A percentile compares a stretch with the other conserved stretches of the same genome.
Conservation (phyloP, 2,888 invertebrate genomes). For the Pycnomerus fuliginosus region DNA sequence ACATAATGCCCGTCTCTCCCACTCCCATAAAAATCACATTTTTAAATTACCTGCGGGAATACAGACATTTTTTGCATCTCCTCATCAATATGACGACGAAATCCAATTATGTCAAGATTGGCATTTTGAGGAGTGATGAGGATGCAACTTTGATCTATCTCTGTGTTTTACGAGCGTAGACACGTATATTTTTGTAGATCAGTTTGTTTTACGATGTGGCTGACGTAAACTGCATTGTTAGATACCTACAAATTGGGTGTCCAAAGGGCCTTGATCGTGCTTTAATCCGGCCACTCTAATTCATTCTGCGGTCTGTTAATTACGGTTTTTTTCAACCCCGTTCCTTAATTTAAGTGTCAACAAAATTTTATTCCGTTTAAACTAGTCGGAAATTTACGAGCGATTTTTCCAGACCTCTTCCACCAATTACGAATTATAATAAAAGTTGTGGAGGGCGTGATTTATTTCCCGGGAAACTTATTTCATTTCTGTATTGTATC, state of each 20-base stretch:
- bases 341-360: background rate
- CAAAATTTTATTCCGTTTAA: background rate
- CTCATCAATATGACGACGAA: too few relatives aligned
- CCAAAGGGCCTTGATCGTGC: too few relatives aligned
- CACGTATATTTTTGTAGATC: too few relatives aligned
- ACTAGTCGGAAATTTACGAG: background rate
- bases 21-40: conserved; percentile 1
- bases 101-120: too few relatives aligned
- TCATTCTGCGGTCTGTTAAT: background rate
- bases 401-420: too few relatives aligned
- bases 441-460: conserved; percentile 10
- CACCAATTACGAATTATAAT: conserved; percentile 12
- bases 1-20: background rate
- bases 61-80: background rate
- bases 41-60: conserved; percentile 1
- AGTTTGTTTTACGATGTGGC: too few relatives aligned
- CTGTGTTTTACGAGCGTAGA: too few relatives aligned
- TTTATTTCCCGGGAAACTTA: conserved; percentile 11
- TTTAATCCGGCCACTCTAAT: too few relatives aligned
- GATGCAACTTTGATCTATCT: too few relatives aligned
- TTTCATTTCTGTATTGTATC: conserved; percentile 11
- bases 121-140: too few relatives aligned
- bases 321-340: background rate
- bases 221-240: too few relatives aligned
- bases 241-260: too few relatives aligned